Conservation (phyloP, 2,113 vertebrate genomes). For the Puntigrus tetrazona region DNA sequence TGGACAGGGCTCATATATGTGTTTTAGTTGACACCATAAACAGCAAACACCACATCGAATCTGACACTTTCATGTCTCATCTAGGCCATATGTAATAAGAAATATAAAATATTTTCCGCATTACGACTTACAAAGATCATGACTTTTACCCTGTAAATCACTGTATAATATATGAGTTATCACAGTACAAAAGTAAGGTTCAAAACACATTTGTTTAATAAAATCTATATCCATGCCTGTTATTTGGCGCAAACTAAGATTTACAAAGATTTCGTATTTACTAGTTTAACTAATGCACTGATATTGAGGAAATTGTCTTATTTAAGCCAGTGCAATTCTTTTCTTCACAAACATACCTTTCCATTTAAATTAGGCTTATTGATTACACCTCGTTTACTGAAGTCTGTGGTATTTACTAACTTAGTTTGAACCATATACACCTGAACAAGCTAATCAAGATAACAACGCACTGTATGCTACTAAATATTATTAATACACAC, state of each 20-base stretch:
- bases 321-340: too few species aligned
- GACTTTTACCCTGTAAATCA: background rate
- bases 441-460: background rate
- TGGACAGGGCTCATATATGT: background rate
- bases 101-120: too few species aligned
- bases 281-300: background rate
- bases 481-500: background rate
- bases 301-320: background rate
- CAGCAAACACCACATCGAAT: background rate
- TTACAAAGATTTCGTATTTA: background rate
- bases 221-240: background rate
- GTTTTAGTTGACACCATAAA: background rate
- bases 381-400: background rate
- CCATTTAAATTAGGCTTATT: background rate
- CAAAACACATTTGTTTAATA: background rate
- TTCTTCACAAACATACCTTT: background rate
- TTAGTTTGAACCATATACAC: background rate
- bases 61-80: background rate
- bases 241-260: too few species aligned
- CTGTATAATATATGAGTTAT: background rate
- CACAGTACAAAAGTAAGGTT: background rate
- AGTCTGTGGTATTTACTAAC: background rate
- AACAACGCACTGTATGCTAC: background rate
- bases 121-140: too few species aligned
- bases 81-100: background rate